These are phyloP conservation scores for Halcyon chelicuti DNA, from an alignment of 2,797 vertebrate species.

Conservation along the genomic window DNA sequence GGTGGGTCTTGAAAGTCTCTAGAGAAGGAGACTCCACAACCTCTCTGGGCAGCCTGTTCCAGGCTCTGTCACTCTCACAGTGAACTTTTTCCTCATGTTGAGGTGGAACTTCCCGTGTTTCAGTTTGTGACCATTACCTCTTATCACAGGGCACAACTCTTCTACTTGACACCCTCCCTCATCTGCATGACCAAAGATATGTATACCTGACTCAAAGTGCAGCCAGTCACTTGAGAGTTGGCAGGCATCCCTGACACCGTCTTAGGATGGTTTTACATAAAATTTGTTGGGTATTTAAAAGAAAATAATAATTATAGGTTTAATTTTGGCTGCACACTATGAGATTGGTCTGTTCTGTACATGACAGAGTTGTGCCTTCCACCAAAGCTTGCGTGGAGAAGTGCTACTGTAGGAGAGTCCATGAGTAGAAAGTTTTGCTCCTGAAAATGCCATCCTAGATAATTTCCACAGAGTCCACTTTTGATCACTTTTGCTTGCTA, in stretches of 20 bases:
- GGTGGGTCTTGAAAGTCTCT: too few species aligned
- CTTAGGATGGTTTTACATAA: neutral
- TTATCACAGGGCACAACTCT: too few species aligned
- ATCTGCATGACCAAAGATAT: neutral
- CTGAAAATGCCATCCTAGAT: neutral
- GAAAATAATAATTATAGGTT: fast-evolving
- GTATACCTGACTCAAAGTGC: neutral
- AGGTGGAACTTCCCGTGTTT: too few species aligned
- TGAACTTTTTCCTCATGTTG: too few species aligned
- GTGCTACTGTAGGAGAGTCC: fast-evolving
- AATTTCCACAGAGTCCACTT: neutral
- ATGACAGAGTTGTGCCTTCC: neutral
- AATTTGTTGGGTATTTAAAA: neutral
- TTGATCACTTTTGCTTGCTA: neutral
- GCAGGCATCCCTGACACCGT: neutral
- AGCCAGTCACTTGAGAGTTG: neutral
- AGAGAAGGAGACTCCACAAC: too few species aligned
- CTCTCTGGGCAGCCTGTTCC: too few species aligned
- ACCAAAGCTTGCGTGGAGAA: fast-evolving
- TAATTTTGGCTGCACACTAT: neutral
- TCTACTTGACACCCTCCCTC: too few species aligned
- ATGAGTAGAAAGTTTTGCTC: neutral
- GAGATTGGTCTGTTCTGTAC: neutral
- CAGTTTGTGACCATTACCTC: too few species aligned
- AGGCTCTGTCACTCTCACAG: too few species aligned